A percentile compares a stretch with the other conserved stretches of the same genome.
Evolutionary conservation across 1,140 invertebrate species (phyloP).

Genomic region (Manduca sexta): DNA sequence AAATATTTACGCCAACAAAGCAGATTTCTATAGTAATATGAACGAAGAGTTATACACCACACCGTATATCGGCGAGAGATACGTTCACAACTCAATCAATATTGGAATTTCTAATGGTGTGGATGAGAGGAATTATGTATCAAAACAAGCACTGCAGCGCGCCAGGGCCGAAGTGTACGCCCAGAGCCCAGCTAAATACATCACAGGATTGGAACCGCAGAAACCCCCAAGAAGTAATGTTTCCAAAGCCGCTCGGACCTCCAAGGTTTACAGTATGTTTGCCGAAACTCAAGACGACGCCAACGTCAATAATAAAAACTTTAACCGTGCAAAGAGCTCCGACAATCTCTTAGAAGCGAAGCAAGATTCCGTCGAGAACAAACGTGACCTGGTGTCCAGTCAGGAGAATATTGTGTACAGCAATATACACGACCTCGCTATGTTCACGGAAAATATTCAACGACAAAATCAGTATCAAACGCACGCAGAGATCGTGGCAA

Average conservation of each 20-base stretch:
- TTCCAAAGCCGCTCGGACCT: conserved; percentile 64
- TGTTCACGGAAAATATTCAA: conserved; percentile 65
- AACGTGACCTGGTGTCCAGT: conserved; percentile 62
- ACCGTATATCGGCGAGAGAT: conserved; percentile 55
- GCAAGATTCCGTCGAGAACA: conserved; percentile 49
- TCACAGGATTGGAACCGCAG: conserved; percentile 69
- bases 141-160: conserved; percentile 50
- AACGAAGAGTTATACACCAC: conserved; percentile 61
- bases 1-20: conserved; percentile 60
- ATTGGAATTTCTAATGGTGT: conserved; percentile 57
- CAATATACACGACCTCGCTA: conserved; percentile 61
- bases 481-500: conserved; percentile 38
- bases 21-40: conserved; percentile 57
- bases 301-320: conserved; percentile 55
- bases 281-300: conserved; percentile 58
- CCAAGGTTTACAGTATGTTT: conserved; percentile 69
- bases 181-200: conserved; percentile 66
- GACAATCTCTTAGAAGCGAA: conserved; percentile 67
- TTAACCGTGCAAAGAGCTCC: conserved; percentile 66
- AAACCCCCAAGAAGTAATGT: conserved; percentile 68
- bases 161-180: conserved; percentile 55
- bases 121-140: conserved; percentile 60
- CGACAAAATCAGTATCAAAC: conserved; percentile 55
- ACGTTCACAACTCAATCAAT: conserved; percentile 61
- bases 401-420: conserved; percentile 68